Conservation (phyloP, 2,888 invertebrate species). For the Eucera pruinosa region DNA sequence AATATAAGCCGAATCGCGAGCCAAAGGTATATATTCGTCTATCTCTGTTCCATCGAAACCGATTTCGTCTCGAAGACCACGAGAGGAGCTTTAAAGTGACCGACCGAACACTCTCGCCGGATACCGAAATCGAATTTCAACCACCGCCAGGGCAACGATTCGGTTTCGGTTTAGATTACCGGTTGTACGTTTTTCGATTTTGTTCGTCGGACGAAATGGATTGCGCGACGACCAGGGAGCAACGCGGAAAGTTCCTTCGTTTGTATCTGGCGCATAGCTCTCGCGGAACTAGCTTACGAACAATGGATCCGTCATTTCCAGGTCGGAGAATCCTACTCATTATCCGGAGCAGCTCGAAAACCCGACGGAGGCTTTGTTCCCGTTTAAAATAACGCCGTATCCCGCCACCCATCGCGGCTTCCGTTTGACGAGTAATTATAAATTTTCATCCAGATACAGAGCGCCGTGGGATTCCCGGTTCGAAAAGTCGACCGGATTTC, state of each 20-base stretch:
- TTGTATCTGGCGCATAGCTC: slow-evolving; percentile 42
- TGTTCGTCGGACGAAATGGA: neutral
- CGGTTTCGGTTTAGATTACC: too few species aligned
- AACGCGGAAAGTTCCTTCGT: slow-evolving; percentile 42
- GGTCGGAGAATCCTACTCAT: slow-evolving; percentile 58
- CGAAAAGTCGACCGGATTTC: slow-evolving; percentile 3
- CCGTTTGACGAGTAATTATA: slow-evolving; percentile 54
- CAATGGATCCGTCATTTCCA: slow-evolving; percentile 73
- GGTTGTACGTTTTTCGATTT: slow-evolving; percentile 32
- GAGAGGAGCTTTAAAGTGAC: too few species aligned
- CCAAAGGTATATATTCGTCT: too few species aligned
- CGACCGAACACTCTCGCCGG: too few species aligned
- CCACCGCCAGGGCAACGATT: neutral
- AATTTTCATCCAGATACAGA: slow-evolving; percentile 35
- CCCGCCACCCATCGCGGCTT: neutral
- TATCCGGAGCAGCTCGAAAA: slow-evolving; percentile 52
- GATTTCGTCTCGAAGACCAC: too few species aligned
- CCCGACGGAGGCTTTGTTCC: slow-evolving; percentile 42
- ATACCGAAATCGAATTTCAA: neutral
- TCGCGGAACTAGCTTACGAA: slow-evolving; percentile 60
- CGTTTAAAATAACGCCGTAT: slow-evolving; percentile 53
- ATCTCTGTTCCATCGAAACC: slow-evolving; percentile 52
- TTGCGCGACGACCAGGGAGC: neutral
- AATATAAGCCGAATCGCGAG: slow-evolving; percentile 51
- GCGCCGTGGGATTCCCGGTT: too few species aligned